A percentile compares a stretch with the other conserved stretches of the same genome.
These are phyloP conservation scores for Caenorhabditis brenneri DNA, from an alignment of 1,140 invertebrate species.

Conservation along the genomic window DNA sequence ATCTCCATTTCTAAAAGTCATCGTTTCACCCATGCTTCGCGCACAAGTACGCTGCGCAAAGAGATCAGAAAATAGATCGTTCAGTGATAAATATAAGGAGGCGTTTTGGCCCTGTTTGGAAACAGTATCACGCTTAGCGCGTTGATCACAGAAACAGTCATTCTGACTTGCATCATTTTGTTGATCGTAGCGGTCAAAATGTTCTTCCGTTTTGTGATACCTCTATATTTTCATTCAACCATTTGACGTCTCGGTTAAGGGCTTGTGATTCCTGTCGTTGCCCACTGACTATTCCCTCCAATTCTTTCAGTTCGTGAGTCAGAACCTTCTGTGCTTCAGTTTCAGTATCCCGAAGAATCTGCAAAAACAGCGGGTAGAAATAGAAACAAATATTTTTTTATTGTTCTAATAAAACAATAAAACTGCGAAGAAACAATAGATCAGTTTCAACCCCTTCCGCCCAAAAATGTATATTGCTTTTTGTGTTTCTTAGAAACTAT, in stretches of 20 bases:
- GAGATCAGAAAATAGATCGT: constrained; percentile 14
- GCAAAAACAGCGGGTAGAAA: background rate
- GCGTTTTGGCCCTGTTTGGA: background rate
- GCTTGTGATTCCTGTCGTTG: constrained; percentile 17
- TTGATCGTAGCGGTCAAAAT: constrained; percentile 1
- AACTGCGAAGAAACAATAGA: too few relatives aligned
- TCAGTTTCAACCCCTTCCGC: too few relatives aligned
- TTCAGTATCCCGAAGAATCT: background rate
- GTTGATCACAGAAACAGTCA: constrained; percentile 23
- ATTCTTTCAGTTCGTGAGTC: background rate
- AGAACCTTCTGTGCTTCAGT: background rate
- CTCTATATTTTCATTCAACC: constrained; percentile 29
- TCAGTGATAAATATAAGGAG: background rate
- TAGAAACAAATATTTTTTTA: background rate
- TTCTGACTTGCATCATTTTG: background rate
- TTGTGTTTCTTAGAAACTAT: too few relatives aligned
- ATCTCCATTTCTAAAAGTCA: background rate
- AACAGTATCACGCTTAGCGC: background rate
- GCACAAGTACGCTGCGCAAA: constrained; percentile 15
- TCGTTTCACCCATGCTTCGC: background rate
- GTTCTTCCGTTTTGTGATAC: background rate
- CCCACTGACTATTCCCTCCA: background rate
- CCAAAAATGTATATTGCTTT: too few relatives aligned
- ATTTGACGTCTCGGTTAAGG: background rate
- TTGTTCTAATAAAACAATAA: background rate